A percentile compares a stretch with the other conserved stretches of the same genome.
Evolutionary conservation across 1,140 invertebrate species (phyloP).

Genomic region (Tetranychus urticae): DNA sequence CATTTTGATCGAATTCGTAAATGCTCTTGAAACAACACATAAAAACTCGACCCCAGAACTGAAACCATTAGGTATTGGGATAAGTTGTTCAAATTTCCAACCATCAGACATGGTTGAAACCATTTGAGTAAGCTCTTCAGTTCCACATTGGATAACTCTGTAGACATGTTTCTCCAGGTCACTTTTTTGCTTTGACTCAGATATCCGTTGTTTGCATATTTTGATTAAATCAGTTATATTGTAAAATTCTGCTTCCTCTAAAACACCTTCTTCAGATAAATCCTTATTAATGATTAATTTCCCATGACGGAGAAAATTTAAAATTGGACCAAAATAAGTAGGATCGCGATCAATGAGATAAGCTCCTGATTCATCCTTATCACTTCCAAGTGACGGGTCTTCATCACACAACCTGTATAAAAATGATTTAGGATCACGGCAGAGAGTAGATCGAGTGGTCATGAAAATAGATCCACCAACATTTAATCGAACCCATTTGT

Average conservation of each 20-base stretch:
- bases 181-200: not conserved
- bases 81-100: constrained; percentile 95
- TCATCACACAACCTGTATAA: constrained; percentile 86
- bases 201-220: constrained; percentile 10
- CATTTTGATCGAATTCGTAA: constrained; percentile 22
- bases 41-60: constrained; percentile 71
- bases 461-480: constrained; percentile 80
- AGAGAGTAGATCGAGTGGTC: constrained; percentile 85
- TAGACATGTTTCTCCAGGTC: constrained; percentile 61
- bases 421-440: constrained; percentile 87
- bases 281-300: constrained; percentile 94
- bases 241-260: constrained; percentile 57
- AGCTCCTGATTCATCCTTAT: constrained; percentile 87
- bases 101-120: constrained; percentile 96
- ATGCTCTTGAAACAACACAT: constrained; percentile 91
- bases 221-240: constrained; percentile 50
- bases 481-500: constrained; percentile 44
- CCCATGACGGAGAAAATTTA: constrained; percentile 93
- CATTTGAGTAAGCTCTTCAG: constrained; percentile 92
- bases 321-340: constrained; percentile 84
- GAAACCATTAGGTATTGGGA: constrained; percentile 90
- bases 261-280: constrained; percentile 60
- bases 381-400: constrained; percentile 55
- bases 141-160: constrained; percentile 90
- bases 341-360: constrained; percentile 97